phyloP scores from a whole-genome alignment of 2,113 vertebrate species.

The Paraplagusia blochii region DNA sequence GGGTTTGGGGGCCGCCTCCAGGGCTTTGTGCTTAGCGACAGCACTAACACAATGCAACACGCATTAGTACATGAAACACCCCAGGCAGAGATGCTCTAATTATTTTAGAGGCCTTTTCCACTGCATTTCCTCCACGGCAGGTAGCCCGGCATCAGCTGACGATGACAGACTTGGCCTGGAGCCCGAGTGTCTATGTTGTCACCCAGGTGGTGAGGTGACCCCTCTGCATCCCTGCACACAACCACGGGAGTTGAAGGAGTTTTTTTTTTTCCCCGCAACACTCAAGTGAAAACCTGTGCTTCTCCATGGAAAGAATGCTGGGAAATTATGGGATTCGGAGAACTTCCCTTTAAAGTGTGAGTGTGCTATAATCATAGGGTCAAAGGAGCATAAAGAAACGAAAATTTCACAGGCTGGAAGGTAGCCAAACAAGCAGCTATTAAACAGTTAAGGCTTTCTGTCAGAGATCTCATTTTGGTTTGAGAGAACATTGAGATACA shows the following conservation, averaged over 20 bases:
- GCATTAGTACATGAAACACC: not conserved
- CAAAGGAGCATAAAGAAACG: slow-evolving; percentile 25
- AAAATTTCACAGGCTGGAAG: slow-evolving; percentile 18
- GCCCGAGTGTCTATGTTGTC: slow-evolving; percentile 21
- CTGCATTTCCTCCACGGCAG: not conserved
- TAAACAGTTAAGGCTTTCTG: slow-evolving; percentile 1
- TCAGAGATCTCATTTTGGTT: not conserved
- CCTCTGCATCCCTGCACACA: not conserved
- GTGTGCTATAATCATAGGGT: slow-evolving; percentile 46
- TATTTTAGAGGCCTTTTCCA: slow-evolving; percentile 4
- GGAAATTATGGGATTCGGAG: slow-evolving; percentile 51
- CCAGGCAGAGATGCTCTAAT: slow-evolving; percentile 4
- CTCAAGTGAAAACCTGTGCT: slow-evolving; percentile 26
- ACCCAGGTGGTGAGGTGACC: slow-evolving; percentile 20
- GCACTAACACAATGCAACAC: not conserved
- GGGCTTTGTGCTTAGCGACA: slow-evolving; percentile 8
- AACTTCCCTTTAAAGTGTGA: slow-evolving; percentile 32
- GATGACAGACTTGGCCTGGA: slow-evolving; percentile 13
- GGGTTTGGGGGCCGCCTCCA: slow-evolving; percentile 2
- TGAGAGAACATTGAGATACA: slow-evolving; percentile 1
- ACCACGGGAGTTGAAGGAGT: not conserved
- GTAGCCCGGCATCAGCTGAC: slow-evolving; percentile 19
- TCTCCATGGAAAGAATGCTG: slow-evolving; percentile 45
- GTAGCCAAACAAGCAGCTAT: slow-evolving; percentile 13
- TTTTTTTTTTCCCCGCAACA: not conserved